Conservation (phyloP, 2,797 vertebrate species). For the Onychomys leucogaster region DNA sequence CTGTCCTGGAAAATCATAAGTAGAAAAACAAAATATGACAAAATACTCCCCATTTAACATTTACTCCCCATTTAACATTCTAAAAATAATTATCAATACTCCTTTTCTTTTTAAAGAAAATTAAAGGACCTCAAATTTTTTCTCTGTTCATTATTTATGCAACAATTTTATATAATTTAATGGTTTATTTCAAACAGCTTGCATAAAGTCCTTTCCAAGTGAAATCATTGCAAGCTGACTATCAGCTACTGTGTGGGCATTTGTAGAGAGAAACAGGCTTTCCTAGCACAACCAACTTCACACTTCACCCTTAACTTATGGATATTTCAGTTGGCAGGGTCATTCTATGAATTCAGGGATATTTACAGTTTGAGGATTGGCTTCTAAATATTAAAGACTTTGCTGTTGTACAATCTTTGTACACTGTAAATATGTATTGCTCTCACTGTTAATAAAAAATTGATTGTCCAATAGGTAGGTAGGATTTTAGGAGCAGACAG, state of each 20-base stretch:
- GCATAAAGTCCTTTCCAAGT: slow-evolving; percentile 16
- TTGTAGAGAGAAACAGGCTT: background rate
- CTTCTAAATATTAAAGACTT: background rate
- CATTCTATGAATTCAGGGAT: background rate
- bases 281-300: background rate
- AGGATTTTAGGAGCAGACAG: background rate
- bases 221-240: slow-evolving; percentile 15
- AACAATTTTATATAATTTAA: slow-evolving; percentile 53
- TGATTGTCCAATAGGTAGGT: background rate
- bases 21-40: slow-evolving; percentile 30
- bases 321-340: slow-evolving; percentile 37
- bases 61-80: slow-evolving; percentile 19
- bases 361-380: background rate
- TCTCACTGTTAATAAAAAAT: background rate
- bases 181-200: slow-evolving; percentile 42
- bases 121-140: slow-evolving; percentile 68
- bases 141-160: slow-evolving; percentile 61
- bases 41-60: slow-evolving; percentile 39
- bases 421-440: background rate
- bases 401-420: background rate
- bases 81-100: slow-evolving; percentile 60
- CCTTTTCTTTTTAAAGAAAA: slow-evolving; percentile 66
- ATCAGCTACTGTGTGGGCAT: background rate
- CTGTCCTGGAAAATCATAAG: slow-evolving; percentile 10
- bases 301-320: background rate